phyloP scores from a whole-genome alignment of 2,888 invertebrate species.

The Diloba caeruleocephala region DNA sequence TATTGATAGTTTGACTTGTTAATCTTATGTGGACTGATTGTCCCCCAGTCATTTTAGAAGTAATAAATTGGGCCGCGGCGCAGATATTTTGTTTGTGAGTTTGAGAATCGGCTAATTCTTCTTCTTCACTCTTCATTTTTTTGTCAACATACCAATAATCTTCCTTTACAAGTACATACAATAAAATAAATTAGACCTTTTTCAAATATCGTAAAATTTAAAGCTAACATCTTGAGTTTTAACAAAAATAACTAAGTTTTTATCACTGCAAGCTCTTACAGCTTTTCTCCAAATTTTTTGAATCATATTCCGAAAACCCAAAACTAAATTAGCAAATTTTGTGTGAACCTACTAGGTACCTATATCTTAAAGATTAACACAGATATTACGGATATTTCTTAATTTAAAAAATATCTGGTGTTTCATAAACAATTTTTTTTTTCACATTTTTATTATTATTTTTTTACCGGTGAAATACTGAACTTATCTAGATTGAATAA shows the following conservation, averaged over 20 bases:
- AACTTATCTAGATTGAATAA: constrained; percentile 20
- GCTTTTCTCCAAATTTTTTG: background rate
- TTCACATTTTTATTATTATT: constrained; percentile 20
- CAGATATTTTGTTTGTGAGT: too few relatives aligned
- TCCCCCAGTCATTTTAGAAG: too few relatives aligned
- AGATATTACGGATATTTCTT: constrained; percentile 30
- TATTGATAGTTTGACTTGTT: constrained; percentile 29
- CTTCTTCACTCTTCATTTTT: too few relatives aligned
- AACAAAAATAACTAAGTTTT: constrained; percentile 20
- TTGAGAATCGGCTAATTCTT: too few relatives aligned
- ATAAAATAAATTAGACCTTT: constrained; percentile 24
- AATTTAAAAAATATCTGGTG: constrained; percentile 42
- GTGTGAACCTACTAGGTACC: constrained; percentile 8
- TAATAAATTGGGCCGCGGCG: too few relatives aligned
- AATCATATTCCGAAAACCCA: background rate
- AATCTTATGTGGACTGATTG: background rate
- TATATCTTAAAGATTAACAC: constrained; percentile 26
- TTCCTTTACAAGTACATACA: constrained; percentile 5
- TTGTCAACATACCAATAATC: constrained; percentile 33
- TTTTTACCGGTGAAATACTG: constrained; percentile 44
- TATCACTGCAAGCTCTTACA: background rate
- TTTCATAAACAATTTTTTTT: constrained; percentile 29
- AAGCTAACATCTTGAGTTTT: constrained; percentile 15
- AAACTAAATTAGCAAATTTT: background rate
- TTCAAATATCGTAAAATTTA: constrained; percentile 17